Evolutionary conservation across 2,113 vertebrate species (phyloP).

Genomic region (Smithornis capensis): DNA sequence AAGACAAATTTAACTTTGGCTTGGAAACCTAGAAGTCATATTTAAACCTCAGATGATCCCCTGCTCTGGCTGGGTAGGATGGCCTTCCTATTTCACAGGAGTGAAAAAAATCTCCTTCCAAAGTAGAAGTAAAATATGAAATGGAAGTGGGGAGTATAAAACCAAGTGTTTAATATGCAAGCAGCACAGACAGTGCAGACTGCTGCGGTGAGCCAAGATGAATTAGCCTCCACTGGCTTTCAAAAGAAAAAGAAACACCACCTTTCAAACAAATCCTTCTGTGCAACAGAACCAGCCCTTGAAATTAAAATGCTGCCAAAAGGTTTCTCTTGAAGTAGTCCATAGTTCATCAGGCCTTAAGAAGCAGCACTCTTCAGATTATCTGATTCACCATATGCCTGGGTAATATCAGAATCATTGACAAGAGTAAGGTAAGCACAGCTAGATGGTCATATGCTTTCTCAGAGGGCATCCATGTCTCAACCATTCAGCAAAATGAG

Average conservation of each 20-base stretch:
- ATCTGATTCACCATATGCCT: background rate
- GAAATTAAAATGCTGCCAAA: background rate
- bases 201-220: slow-evolving; percentile 7
- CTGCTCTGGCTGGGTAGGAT: background rate
- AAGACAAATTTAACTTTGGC: background rate
- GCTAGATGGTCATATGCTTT: background rate
- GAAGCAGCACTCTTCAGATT: background rate
- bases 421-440: background rate
- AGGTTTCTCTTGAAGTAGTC: background rate
- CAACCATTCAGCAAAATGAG: background rate
- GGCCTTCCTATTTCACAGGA: background rate
- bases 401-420: background rate
- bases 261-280: slow-evolving; percentile 44
- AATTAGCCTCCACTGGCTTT: slow-evolving; percentile 3
- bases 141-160: background rate
- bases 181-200: slow-evolving; percentile 20
- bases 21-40: background rate
- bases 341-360: background rate
- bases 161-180: background rate
- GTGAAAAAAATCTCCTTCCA: background rate
- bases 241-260: slow-evolving; percentile 2
- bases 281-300: background rate
- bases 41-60: background rate
- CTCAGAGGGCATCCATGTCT: background rate
- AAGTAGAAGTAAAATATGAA: background rate